Evolutionary conservation across 1,140 invertebrate species (phyloP), one percentile per base, ranked within the genome.

Genomic region (Sitodiplosis mosellana): DNA sequence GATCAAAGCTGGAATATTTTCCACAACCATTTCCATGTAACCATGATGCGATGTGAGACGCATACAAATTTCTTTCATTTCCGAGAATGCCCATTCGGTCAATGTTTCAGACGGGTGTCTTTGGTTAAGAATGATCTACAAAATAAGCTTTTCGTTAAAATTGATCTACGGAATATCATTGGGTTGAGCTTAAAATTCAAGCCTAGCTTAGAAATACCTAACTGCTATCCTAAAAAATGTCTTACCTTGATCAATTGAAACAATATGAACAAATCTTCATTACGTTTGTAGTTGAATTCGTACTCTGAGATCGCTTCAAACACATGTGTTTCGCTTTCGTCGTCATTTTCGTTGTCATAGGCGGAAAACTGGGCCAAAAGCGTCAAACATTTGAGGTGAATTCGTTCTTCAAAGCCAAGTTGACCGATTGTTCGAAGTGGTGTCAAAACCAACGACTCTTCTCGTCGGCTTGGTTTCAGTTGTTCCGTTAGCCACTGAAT

Each of bases 221-320:
- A 8, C 7, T 34, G 7, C 7, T 14, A 34, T 8, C 7, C 7
- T 8, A 7, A 34, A 8, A 8, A 8, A 34, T 17, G 15, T 38
- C 38, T 43, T 43, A 43, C 41, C 41, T 43, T 11, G 20, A 43
- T 43, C 41, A 43, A 43, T 2, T 43, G 41, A 18, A 18, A 18
- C 11, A 43, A n/a, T 6, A 43, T 43, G 14, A 18, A 43, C 2
- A 43, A 18, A 21, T 43, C 41, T 7, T 18, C 7, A 12, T 43
- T 43, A 4, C n/a, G 11, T 5, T 20, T 18, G 17, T 18, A 43
- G 20, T 43, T 43, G 18, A 43, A 43, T 43, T 7, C 17, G 14
- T 43, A 21, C 6, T 43, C 18, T 6, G n/a, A 18, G 41, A 43
- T 43, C 4, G 11, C 3, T 21, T 43, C 15, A 21, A 43, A 18